Percentiles rank a stretch among this genome's conserved stretches.
Evolutionary conservation across 1,140 invertebrate species (phyloP).

Genomic region (Temnothorax longispinosus): DNA sequence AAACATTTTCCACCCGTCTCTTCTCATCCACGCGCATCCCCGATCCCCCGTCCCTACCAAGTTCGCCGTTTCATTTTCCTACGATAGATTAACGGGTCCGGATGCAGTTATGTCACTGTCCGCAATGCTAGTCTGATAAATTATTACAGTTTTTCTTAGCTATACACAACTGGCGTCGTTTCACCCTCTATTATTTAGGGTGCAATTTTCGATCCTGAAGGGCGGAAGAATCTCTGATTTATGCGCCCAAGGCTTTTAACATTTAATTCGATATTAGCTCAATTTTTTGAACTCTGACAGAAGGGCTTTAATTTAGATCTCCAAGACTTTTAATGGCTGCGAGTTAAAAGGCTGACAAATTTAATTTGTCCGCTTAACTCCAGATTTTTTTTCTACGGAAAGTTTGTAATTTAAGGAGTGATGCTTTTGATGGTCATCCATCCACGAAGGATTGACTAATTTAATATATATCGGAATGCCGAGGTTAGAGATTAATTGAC

Average conservation of each 20-base stretch:
- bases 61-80: conserved; percentile 25
- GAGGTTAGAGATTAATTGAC: conserved; percentile 29
- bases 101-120: conserved; percentile 53
- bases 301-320: neutral
- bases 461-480: conserved; percentile 27
- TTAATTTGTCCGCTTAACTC: conserved; percentile 20
- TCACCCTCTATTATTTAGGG: neutral
- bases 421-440: neutral
- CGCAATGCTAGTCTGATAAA: conserved; percentile 24
- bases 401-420: neutral
- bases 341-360: conserved; percentile 25
- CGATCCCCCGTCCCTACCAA: too few species aligned
- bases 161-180: neutral
- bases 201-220: conserved; percentile 5
- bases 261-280: conserved; percentile 11
- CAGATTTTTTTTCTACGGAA: neutral
- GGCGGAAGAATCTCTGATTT: neutral
- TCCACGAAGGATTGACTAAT: neutral
- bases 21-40: too few species aligned
- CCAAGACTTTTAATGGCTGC: neutral
- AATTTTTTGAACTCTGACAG: conserved; percentile 5
- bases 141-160: conserved; percentile 38
- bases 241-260: conserved; percentile 9
- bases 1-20: conserved; percentile 38
- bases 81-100: conserved; percentile 41